phyloP scores from a whole-genome alignment of 2,113 vertebrate species.

The Fulica atra region DNA sequence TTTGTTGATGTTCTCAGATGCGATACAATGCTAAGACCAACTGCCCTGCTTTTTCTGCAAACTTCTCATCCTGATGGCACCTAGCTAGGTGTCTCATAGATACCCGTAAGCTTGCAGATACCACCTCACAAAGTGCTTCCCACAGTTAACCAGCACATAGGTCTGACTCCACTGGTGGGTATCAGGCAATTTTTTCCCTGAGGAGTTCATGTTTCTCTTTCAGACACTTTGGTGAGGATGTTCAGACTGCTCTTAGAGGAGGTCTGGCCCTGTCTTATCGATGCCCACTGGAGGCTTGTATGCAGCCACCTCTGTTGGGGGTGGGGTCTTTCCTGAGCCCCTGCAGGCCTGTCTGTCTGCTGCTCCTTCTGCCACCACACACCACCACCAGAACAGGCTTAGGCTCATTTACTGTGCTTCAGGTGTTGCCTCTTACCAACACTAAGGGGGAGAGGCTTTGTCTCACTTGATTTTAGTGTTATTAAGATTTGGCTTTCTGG shows the following conservation, averaged over 20 bases:
- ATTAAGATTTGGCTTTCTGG: background rate
- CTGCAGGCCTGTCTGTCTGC: background rate
- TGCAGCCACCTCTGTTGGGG: too few species aligned
- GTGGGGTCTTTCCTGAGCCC: background rate
- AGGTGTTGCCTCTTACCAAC: background rate
- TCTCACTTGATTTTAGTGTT: background rate
- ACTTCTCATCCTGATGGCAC: background rate
- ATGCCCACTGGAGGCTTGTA: background rate
- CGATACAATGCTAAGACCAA: background rate
- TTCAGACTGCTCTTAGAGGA: background rate
- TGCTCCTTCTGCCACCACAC: background rate
- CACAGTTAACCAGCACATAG: background rate
- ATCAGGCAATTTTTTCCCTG: background rate
- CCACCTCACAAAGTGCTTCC: background rate
- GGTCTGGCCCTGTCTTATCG: background rate
- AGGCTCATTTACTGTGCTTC: background rate
- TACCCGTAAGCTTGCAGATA: accelerated
- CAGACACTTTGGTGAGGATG: background rate
- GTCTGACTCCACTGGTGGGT: background rate
- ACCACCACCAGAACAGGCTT: background rate
- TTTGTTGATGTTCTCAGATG: background rate
- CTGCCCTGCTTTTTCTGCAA: background rate
- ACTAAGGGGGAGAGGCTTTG: background rate
- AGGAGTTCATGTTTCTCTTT: background rate
- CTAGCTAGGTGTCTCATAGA: background rate